phyloP scores from a whole-genome alignment of 2,797 vertebrate species.

The Brachyalestes nurse region DNA sequence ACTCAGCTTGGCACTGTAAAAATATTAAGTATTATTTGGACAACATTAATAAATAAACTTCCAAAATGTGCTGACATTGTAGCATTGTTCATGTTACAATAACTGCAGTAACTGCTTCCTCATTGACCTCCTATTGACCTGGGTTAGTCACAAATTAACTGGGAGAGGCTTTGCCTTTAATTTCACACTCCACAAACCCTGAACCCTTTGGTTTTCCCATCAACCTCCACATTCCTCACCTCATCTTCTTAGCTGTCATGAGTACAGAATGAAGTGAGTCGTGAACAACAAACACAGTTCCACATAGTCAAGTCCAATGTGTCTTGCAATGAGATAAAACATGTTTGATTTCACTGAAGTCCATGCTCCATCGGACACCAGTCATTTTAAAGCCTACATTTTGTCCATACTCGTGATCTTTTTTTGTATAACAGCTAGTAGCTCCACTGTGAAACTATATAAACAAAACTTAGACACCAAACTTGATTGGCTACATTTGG shows the following conservation, averaged over 20 bases:
- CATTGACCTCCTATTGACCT: not conserved
- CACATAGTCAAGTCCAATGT: not conserved
- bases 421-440: not conserved
- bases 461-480: not conserved
- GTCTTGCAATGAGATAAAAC: not conserved
- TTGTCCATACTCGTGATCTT: too few relatives aligned
- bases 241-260: not conserved
- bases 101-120: not conserved
- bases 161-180: not conserved
- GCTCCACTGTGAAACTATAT: not conserved
- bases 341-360: not conserved
- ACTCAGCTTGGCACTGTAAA: too few relatives aligned
- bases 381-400: too few relatives aligned
- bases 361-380: not conserved
- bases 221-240: not conserved
- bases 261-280: not conserved
- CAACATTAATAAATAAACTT: too few relatives aligned
- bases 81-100: too few relatives aligned
- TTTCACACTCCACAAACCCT: too few relatives aligned
- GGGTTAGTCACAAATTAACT: not conserved
- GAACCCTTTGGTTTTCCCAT: slow-evolving; percentile 4
- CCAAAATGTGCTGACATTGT: not conserved
- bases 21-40: too few relatives aligned
- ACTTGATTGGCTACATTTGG: not conserved
- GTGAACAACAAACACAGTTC: not conserved